These are phyloP conservation scores for Silvanus unidentatus DNA, from an alignment of 2,888 invertebrate genomes.

Conservation along the genomic window DNA sequence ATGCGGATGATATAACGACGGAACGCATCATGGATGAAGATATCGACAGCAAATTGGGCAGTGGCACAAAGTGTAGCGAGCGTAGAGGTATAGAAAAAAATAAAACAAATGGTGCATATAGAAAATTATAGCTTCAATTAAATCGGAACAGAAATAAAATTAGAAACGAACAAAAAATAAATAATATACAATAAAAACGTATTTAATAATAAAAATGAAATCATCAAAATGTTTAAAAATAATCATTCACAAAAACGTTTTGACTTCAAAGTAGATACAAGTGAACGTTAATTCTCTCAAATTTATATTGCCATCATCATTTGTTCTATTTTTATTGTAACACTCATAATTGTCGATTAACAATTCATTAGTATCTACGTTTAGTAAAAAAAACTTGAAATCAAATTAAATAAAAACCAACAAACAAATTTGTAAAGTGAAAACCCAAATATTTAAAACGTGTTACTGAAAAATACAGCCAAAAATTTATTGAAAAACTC, in stretches of 20 bases:
- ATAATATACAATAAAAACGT: slow-evolving; percentile 5
- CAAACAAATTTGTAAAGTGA: too few relatives aligned
- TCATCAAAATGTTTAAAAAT: neutral
- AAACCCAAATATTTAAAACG: slow-evolving; percentile 7
- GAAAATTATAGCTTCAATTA: slow-evolving; percentile 41
- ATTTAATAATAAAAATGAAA: slow-evolving; percentile 5
- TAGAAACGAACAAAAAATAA: slow-evolving; percentile 11
- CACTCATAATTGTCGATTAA: neutral
- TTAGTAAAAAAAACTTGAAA: neutral
- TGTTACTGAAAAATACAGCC: slow-evolving; percentile 19
- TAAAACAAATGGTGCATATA: slow-evolving; percentile 49
- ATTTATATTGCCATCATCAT: too few relatives aligned
- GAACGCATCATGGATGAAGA: slow-evolving; percentile 33
- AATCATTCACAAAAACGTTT: too few relatives aligned
- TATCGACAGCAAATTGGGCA: slow-evolving; percentile 41
- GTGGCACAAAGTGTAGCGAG: slow-evolving; percentile 47
- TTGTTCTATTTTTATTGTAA: too few relatives aligned
- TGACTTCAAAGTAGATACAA: too few relatives aligned
- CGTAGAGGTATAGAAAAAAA: slow-evolving; percentile 48
- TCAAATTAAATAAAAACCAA: slow-evolving; percentile 2
- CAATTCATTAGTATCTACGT: neutral
- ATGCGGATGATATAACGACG: slow-evolving; percentile 29
- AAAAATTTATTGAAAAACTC: slow-evolving; percentile 18
- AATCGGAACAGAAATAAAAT: slow-evolving; percentile 23
- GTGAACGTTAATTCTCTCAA: too few relatives aligned